These are phyloP conservation scores for Pardosa pseudoannulata DNA, from an alignment of 2,888 invertebrate species.

Conservation along the genomic window DNA sequence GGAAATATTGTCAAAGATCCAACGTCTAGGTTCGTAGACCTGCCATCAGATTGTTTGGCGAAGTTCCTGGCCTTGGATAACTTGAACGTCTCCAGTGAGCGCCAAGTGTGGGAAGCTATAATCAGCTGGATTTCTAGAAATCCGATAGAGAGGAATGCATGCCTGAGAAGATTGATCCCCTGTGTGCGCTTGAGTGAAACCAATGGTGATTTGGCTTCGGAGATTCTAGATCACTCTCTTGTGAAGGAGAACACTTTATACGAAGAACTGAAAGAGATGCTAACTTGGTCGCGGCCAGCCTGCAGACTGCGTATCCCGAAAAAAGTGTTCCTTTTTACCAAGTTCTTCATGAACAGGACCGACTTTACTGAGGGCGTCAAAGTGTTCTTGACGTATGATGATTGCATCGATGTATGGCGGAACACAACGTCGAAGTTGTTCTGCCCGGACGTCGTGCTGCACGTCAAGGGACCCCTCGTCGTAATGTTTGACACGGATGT, in stretches of 20 bases:
- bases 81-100: constrained; percentile 33
- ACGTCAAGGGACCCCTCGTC: neutral
- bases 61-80: constrained; percentile 3
- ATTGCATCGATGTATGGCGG: constrained; percentile 21
- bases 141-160: neutral
- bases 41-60: neutral
- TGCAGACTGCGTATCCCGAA: neutral
- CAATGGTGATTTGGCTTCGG: neutral
- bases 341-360: neutral
- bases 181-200: neutral
- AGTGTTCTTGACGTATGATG: constrained; percentile 15
- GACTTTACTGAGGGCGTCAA: neutral
- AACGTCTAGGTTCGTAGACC: neutral
- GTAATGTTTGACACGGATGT: constrained; percentile 28
- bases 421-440: neutral
- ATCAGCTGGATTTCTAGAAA: neutral
- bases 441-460: constrained; percentile 19
- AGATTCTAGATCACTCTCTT: neutral
- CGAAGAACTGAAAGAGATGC: neutral
- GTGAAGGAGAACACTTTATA: neutral
- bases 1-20: neutral
- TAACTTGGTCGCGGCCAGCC: too few relatives aligned
- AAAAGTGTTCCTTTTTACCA: neutral
- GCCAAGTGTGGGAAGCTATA: neutral
- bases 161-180: neutral